Percentiles rank a stretch among this genome's conserved stretches.
phyloP scores from a whole-genome alignment of 2,888 invertebrate species.

The Philereme vetulata region DNA sequence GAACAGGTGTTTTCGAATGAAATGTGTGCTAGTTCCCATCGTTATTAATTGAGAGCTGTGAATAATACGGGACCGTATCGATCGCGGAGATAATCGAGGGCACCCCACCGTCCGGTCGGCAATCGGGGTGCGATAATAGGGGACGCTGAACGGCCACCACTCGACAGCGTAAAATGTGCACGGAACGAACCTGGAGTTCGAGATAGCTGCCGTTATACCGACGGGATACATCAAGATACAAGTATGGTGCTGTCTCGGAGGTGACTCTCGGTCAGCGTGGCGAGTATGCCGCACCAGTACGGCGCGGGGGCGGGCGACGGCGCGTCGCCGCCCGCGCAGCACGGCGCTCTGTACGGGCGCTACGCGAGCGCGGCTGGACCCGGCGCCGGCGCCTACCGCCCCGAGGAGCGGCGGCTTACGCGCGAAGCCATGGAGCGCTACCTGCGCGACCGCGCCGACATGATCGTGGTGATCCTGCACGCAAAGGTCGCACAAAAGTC shows the following conservation, averaged over 20 bases:
- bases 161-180: slow-evolving; percentile 29
- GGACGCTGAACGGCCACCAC: slow-evolving; percentile 29
- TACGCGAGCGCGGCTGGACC: slow-evolving; percentile 84
- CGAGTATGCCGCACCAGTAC: slow-evolving; percentile 92
- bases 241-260: slow-evolving; percentile 62
- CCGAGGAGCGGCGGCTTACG: slow-evolving; percentile 92
- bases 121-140: slow-evolving; percentile 26
- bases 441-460: slow-evolving; percentile 95
- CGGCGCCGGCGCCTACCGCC: slow-evolving; percentile 86
- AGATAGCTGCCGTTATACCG: slow-evolving; percentile 46
- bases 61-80: slow-evolving; percentile 80
- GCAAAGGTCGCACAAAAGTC: slow-evolving; percentile 99
- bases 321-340: slow-evolving; percentile 86
- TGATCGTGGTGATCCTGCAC: slow-evolving; percentile 98
- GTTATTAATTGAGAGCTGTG: slow-evolving; percentile 79
- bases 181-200: slow-evolving; percentile 33
- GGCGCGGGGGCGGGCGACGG: slow-evolving; percentile 92
- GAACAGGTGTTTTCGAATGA: slow-evolving; percentile 92
- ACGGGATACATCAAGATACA: slow-evolving; percentile 44
- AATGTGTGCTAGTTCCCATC: slow-evolving; percentile 83
- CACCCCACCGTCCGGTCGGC: slow-evolving; percentile 28
- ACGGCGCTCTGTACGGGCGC: slow-evolving; percentile 85
- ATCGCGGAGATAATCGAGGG: slow-evolving; percentile 56
- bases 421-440: slow-evolving; percentile 98
- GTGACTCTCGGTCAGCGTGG: slow-evolving; percentile 73